A percentile compares a stretch with the other conserved stretches of the same genome.
These are phyloP conservation scores for Cyclopterus lumpus DNA, from an alignment of 2,797 vertebrate species.

Conservation along the genomic window DNA sequence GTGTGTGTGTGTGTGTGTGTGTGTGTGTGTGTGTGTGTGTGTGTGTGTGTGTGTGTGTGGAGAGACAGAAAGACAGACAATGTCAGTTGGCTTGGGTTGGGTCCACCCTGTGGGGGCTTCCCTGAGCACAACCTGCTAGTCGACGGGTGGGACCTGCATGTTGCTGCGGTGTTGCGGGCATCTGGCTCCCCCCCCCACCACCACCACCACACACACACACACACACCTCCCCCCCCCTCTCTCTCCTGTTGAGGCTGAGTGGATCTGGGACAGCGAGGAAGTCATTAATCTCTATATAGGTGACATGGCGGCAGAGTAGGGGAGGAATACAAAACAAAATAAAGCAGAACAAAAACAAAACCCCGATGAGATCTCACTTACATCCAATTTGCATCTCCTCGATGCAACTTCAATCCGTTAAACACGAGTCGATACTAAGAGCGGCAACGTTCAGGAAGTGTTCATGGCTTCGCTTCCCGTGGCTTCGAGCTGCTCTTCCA, in stretches of 20 bases:
- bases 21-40: slow-evolving; percentile 14
- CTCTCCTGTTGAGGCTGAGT: slow-evolving; percentile 54
- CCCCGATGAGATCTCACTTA: slow-evolving; percentile 59
- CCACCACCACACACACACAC: not conserved
- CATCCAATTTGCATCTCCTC: slow-evolving; percentile 64
- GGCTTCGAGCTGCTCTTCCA: slow-evolving; percentile 30
- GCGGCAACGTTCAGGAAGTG: slow-evolving; percentile 11
- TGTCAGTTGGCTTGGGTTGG: slow-evolving; percentile 61
- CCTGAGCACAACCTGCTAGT: slow-evolving; percentile 63
- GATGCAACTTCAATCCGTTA: slow-evolving; percentile 37
- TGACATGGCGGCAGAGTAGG: slow-evolving; percentile 63
- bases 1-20: slow-evolving; percentile 26
- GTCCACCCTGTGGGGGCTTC: slow-evolving; percentile 71
- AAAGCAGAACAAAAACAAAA: slow-evolving; percentile 35
- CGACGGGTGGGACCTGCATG: slow-evolving; percentile 64
- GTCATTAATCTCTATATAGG: slow-evolving; percentile 82
- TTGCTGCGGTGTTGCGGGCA: slow-evolving; percentile 55
- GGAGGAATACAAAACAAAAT: slow-evolving; percentile 46
- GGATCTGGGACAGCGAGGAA: slow-evolving; percentile 74
- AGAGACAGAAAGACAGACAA: no score
- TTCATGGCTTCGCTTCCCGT: slow-evolving; percentile 18
- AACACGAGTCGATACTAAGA: slow-evolving; percentile 29
- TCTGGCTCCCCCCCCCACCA: slow-evolving; percentile 53
- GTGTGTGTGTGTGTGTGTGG: slow-evolving; percentile 15
- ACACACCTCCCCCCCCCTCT: not conserved